Evolutionary conservation across 2,888 invertebrate genomes (phyloP), one percentile per base, ranked within the genome.

Genomic region (Saturnia japonica): DNA sequence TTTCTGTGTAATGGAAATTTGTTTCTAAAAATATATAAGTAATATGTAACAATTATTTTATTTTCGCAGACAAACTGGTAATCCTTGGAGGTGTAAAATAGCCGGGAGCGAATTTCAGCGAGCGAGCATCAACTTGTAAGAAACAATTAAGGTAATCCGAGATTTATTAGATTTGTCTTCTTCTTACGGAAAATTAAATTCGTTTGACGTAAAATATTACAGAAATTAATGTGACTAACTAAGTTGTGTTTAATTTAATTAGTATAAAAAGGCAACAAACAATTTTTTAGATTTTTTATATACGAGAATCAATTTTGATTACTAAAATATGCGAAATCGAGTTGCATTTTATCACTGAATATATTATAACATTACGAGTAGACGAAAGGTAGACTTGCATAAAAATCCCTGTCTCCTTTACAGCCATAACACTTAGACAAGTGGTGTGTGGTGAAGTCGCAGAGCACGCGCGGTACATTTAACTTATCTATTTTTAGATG

Each of bases 371-470:
- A 34, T 34, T 3, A 22, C 22, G 54, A 54, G 22, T 54, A 54
- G 11, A 3, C 51, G 19, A 62, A 62, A 25, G 9, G 19, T 64
- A 19, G 64, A 40, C 64, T 4, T 19, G 64, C n/a, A 22, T 64
- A 64, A 64, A 64, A 28, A 2, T 57, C 12, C 14, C 40, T 40
- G n/a, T 40, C 7, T 62, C 40, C n/a, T 64, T 34, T 40, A 19
- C 19, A 64, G 40, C n/a, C 64, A 40, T 40, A 64, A 64, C 64
- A 40, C 40, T 57, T 57, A 57, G 57, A 64, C 64, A 64, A 64
- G 64, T 40, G 40, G 16, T 11, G 64, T 40, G n/a, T 64, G 19
- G 11, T 64, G 64, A 64, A 64, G 64, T 40, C 19, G 19, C 8
- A 64, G 40, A 64, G 40, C 64, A 64, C 40, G 34, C 19, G 40